These are phyloP conservation scores for Gorsachius magnificus DNA, from an alignment of 2,797 vertebrate genomes.

Conservation along the genomic window DNA sequence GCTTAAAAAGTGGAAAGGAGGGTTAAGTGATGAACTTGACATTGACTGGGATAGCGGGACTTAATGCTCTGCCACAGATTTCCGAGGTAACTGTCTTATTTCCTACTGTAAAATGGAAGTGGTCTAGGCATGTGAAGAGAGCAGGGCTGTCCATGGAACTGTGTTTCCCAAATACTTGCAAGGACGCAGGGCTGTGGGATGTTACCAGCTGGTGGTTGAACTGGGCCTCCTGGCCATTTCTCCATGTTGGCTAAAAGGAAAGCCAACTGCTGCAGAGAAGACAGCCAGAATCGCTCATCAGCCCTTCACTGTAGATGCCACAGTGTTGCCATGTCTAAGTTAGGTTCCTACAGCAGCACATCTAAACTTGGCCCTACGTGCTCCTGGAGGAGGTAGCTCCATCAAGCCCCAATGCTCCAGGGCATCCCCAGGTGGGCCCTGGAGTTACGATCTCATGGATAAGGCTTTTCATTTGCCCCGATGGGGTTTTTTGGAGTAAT, in stretches of 20 bases:
- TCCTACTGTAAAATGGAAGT: neutral
- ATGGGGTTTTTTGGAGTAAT: neutral
- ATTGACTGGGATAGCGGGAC: neutral
- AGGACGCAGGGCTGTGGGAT: neutral
- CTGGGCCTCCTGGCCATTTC: neutral
- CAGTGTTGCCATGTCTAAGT: rapidly evolving
- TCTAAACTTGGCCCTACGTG: neutral
- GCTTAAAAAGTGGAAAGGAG: neutral
- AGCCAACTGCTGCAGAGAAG: neutral
- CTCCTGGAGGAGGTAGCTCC: neutral
- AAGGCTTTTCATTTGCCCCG: neutral
- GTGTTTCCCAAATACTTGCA: neutral
- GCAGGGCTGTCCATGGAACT: neutral
- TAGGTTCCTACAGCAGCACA: neutral
- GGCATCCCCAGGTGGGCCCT: neutral
- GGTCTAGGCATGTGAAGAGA: neutral
- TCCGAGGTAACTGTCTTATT: neutral
- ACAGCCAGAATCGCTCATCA: neutral
- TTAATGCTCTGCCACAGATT: neutral
- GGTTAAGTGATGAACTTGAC: too few species aligned
- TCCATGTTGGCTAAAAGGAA: rapidly evolving
- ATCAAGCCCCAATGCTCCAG: rapidly evolving
- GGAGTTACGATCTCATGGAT: neutral
- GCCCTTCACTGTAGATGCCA: neutral
- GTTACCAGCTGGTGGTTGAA: neutral